These are phyloP conservation scores for Bubo scandiacus DNA, from an alignment of 2,113 vertebrate species.

Conservation along the genomic window DNA sequence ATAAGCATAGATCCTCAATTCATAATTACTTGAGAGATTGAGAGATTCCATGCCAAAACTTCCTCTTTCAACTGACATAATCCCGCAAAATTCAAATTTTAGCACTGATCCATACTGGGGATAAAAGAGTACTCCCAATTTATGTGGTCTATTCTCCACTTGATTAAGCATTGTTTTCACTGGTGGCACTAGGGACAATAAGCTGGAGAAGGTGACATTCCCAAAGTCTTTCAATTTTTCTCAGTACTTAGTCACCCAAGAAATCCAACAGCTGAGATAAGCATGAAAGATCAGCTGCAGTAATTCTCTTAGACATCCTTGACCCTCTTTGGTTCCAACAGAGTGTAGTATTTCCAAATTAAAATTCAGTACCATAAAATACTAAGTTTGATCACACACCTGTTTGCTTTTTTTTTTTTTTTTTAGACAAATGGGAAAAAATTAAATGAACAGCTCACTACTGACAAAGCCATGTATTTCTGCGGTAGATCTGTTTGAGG, in stretches of 20 bases:
- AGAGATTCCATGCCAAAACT: not conserved
- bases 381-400: not conserved
- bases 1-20: not conserved
- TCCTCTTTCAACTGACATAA: not conserved
- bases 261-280: not conserved
- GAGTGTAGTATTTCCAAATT: not conserved
- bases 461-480: not conserved
- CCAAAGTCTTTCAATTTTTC: not conserved
- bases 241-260: not conserved
- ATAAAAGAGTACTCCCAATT: not conserved
- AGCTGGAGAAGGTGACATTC: not conserved
- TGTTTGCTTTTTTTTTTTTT: not conserved
- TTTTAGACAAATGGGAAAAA: not conserved
- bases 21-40: not conserved
- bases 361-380: not conserved
- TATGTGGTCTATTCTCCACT: not conserved
- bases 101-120: not conserved
- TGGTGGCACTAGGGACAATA: not conserved
- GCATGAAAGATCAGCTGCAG: not conserved
- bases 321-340: not conserved
- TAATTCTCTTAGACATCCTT: not conserved
- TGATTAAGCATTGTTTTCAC: not conserved
- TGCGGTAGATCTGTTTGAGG: not conserved
- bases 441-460: not conserved
- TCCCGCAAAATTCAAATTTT: not conserved